These are phyloP conservation scores for Nymphicus hollandicus DNA, from an alignment of 2,113 vertebrate genomes.

Conservation along the genomic window DNA sequence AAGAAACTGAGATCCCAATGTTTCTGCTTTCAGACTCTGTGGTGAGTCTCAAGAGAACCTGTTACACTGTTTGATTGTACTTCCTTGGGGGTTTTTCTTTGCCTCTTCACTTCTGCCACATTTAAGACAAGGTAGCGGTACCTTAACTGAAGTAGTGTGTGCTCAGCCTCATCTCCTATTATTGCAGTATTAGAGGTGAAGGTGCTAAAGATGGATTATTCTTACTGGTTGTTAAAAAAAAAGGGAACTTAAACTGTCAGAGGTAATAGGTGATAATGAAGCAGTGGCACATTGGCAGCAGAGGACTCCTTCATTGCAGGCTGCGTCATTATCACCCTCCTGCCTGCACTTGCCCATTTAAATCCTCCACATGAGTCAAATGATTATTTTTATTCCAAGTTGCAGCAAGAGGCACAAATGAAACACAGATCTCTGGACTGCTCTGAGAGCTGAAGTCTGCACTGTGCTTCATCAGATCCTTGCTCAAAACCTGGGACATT, in stretches of 20 bases:
- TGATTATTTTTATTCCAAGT: neutral
- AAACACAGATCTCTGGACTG: neutral
- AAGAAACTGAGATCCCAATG: neutral
- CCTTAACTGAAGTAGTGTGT: neutral
- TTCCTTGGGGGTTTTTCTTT: neutral
- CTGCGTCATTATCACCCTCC: conserved; percentile 41
- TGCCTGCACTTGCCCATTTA: conserved; percentile 55
- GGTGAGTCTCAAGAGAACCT: neutral
- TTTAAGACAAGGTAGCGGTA: neutral
- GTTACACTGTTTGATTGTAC: neutral
- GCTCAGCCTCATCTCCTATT: neutral
- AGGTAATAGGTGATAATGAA: conserved; percentile 70
- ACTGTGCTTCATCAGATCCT: neutral
- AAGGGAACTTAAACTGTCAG: neutral
- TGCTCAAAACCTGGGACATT: neutral
- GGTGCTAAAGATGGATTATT: neutral
- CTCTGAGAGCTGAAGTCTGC: neutral
- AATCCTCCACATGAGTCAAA: neutral
- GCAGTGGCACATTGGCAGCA: neutral
- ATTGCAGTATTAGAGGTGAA: neutral
- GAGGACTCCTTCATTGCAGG: neutral
- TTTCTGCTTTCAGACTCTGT: neutral
- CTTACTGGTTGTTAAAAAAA: neutral
- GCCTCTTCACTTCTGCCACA: neutral
- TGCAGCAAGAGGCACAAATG: neutral